A percentile compares a stretch with the other conserved stretches of the same genome.
Evolutionary conservation across 1,140 invertebrate genomes (phyloP).

Genomic region (Pogonognathellus flavescens): DNA sequence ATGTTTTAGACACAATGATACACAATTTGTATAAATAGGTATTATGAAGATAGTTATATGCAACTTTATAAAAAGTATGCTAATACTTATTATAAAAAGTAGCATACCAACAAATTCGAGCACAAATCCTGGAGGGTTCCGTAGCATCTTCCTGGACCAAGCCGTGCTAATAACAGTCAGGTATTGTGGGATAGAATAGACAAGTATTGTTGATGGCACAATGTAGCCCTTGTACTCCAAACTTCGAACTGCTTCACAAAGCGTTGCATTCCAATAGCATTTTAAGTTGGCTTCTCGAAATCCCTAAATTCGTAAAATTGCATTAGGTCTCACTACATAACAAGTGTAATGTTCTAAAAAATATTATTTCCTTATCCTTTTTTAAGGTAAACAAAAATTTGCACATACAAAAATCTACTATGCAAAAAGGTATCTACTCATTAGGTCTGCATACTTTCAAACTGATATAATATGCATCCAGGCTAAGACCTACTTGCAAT

Average conservation of each 20-base stretch:
- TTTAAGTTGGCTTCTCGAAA: conserved; percentile 36
- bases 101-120: conserved; percentile 91
- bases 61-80: too few relatives aligned
- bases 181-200: conserved; percentile 80
- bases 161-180: conserved; percentile 88
- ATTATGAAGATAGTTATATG: too few relatives aligned
- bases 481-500: too few relatives aligned
- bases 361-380: too few relatives aligned
- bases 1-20: too few relatives aligned
- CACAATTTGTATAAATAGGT: background rate
- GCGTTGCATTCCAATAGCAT: conserved; percentile 90
- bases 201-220: conserved; percentile 87
- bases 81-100: too few relatives aligned
- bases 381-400: too few relatives aligned
- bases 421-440: too few relatives aligned
- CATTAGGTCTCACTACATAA: background rate
- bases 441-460: too few relatives aligned
- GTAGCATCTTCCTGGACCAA: conserved; percentile 89
- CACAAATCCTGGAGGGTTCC: conserved; percentile 88
- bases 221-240: conserved; percentile 91
- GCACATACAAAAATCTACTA: too few relatives aligned
- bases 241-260: conserved; percentile 87
- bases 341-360: too few relatives aligned
- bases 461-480: too few relatives aligned
- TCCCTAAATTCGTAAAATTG: conserved; percentile 1